Evolutionary conservation across 53 echinoderm and acorn worm species (phyloP).

Genomic region (Luidia sarsii): DNA sequence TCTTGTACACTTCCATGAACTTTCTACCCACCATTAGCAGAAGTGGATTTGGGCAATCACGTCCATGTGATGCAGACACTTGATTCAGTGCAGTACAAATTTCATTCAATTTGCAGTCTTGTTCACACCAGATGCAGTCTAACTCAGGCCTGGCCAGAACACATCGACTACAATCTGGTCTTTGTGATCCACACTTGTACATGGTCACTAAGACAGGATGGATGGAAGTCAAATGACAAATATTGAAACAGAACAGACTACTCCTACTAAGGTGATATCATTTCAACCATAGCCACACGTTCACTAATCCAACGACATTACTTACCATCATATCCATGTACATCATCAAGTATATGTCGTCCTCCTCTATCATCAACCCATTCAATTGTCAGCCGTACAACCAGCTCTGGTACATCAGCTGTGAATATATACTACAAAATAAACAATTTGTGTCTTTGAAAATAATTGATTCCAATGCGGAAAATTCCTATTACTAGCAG

Average conservation of each 20-base stretch:
- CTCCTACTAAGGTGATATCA: no score
- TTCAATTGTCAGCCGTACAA: slow-evolving; percentile 10
- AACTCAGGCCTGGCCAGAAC: slow-evolving; percentile 45
- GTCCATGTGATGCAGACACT: slow-evolving; percentile 1
- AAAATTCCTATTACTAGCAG: no score
- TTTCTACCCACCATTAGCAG: no score
- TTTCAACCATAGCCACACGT: no score
- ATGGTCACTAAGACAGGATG: slow-evolving; percentile 62
- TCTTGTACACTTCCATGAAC: no score
- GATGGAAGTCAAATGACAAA: no score
- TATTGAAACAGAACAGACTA: no score
- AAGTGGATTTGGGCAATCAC: no score
- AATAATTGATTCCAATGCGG: no score
- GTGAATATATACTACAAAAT: slow-evolving; percentile 43
- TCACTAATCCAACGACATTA: neutral
- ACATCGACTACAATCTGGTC: slow-evolving; percentile 70
- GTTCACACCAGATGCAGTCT: slow-evolving; percentile 66
- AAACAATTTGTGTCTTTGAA: no score
- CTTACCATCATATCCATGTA: slow-evolving; percentile 38
- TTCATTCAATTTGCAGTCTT: no score
- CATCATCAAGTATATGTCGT: slow-evolving; percentile 35
- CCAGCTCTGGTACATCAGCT: slow-evolving; percentile 15
- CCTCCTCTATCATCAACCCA: slow-evolving; percentile 20
- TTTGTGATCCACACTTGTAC: slow-evolving; percentile 56
- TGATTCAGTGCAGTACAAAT: no score